A percentile compares a stretch with the other conserved stretches of the same genome.
Evolutionary conservation across 2,797 vertebrate species (phyloP).

Genomic region (Artibeus jamaicensis): DNA sequence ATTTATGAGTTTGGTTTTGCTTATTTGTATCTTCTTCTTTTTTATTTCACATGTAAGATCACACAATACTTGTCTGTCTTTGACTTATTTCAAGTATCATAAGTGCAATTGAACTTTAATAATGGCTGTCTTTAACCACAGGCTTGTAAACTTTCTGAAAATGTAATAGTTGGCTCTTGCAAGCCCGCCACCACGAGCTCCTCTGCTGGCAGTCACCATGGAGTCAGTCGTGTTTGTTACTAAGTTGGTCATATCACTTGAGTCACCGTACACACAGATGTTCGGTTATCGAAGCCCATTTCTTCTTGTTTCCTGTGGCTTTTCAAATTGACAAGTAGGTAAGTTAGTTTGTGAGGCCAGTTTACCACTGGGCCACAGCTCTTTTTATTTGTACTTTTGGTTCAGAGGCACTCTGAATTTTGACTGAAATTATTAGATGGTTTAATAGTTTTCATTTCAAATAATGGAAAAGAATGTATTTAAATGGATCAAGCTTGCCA

Average conservation of each 20-base stretch:
- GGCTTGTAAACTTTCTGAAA: background rate
- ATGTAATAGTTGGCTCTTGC: no score
- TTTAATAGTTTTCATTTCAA: background rate
- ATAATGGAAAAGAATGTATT: background rate
- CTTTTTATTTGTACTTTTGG: background rate
- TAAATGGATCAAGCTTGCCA: background rate
- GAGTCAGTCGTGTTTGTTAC: background rate
- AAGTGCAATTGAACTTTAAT: background rate
- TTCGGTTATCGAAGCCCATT: background rate
- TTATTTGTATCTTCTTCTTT: background rate
- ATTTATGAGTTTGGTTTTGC: background rate
- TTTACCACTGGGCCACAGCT: background rate
- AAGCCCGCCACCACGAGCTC: background rate
- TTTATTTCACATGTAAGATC: background rate
- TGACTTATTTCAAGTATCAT: background rate
- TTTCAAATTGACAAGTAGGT: background rate
- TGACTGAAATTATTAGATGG: background rate
- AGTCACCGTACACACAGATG: background rate
- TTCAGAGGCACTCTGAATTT: background rate
- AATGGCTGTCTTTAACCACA: background rate
- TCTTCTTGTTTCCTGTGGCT: slow-evolving; percentile 31
- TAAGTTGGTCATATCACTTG: background rate
- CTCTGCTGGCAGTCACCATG: background rate
- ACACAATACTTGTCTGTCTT: background rate
- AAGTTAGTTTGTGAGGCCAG: background rate